phyloP scores from a whole-genome alignment of 37 sponge, comb jelly and placozoan genomes.

The Cliona cf. orientalis region DNA sequence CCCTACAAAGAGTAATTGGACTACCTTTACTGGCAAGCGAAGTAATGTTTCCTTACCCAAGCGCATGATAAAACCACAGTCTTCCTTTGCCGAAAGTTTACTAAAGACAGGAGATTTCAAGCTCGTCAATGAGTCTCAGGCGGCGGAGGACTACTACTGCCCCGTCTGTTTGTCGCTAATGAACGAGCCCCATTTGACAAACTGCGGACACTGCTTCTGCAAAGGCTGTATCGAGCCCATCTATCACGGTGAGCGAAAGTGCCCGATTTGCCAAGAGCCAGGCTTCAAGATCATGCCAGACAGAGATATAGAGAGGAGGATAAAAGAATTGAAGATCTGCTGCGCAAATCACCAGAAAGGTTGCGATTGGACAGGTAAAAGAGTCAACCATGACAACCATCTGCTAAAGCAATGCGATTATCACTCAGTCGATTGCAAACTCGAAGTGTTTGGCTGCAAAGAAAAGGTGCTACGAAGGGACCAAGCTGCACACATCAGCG shows the following conservation, averaged over 20 bases:
- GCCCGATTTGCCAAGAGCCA: not conserved
- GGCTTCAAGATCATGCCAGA: not conserved
- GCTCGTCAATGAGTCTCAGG: too few species aligned
- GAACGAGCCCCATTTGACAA: not conserved
- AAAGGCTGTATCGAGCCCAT: not conserved
- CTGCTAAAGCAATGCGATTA: not conserved
- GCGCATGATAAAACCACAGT: too few species aligned
- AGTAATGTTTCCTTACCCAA: too few species aligned
- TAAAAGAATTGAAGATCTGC: not conserved
- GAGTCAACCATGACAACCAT: not conserved
- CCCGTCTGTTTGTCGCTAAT: not conserved
- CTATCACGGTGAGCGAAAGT: too few species aligned
- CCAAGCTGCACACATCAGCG: not conserved
- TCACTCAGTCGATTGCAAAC: not conserved
- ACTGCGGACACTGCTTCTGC: slow-evolving; percentile 4
- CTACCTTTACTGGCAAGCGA: too few species aligned
- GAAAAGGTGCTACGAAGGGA: not conserved
- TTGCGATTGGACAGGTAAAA: not conserved
- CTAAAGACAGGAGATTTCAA: too few species aligned
- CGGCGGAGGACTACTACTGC: too few species aligned
- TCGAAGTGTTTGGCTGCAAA: not conserved
- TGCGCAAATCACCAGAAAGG: not conserved
- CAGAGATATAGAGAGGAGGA: not conserved
- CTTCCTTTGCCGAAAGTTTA: too few species aligned
- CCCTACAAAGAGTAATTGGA: too few species aligned